Evolutionary conservation across 2,797 vertebrate genomes (phyloP), one percentile per base, ranked within the genome.

Genomic region (Percopsis omiscomaycus): DNA sequence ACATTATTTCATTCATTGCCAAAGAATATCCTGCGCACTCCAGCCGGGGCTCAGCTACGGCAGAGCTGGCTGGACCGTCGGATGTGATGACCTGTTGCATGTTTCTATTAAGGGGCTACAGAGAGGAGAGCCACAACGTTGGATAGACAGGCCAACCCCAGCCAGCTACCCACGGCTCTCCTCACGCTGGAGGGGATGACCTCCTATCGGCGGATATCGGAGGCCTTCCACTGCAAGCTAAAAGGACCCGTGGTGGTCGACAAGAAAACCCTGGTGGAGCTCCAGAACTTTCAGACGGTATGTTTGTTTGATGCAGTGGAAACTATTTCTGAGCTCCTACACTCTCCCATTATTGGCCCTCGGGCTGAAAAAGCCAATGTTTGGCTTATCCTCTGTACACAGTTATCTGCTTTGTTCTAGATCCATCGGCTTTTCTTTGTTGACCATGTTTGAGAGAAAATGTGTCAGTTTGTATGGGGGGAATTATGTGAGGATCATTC

Each of bases 231-330:
- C 73, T 98, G 97, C 87, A 92, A 89, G 70, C 94, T 98, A 68
- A 95, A 94, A 67, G 95, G 93, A 3, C 94, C 94, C 0, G 87
- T 96, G 11, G 29, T 90, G 1, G 94, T 96, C 66, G 96, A 98
- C 78, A 95, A 95, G 91, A 96, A 93, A 87, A 97, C 95, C 0
- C 87, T 98, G 90, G 90, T 92, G 69, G 97, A 98, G 67, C 93
- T 98, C 48, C 95, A 94, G 75, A 96, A 95, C 76, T 98, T 98
- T 86, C 96, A 98, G 90, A 94, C 93, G 27, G 96, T 98, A 91
- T 92, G 95, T 87, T 82, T 84, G 77, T 83, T 81, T 79, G 62
- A 83, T 72, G 65, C 72, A 79, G 30, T 42, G 37, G 37, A 42
- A 42, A 42, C 37, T 48, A 46, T 49, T 6, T 60, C 28, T 28